Evolutionary conservation across 2,797 vertebrate genomes (phyloP).

Genomic region (Chrysocyon brachyurus): DNA sequence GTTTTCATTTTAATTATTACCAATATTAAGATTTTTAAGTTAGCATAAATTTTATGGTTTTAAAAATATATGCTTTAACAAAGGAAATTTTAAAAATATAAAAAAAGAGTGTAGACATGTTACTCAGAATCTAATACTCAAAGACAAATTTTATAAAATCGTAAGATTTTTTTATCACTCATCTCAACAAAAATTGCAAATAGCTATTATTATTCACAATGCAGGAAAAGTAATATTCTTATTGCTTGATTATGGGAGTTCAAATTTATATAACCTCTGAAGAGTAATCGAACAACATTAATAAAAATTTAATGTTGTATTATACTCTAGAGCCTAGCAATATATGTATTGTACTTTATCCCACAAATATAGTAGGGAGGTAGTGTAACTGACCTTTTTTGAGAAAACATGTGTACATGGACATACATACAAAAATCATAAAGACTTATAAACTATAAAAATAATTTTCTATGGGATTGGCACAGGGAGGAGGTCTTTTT

Average conservation of each 20-base stretch:
- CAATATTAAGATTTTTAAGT: not conserved
- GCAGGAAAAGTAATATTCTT: constrained; percentile 2
- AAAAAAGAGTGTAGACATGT: not conserved
- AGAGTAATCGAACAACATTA: not conserved
- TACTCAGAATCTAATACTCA: not conserved
- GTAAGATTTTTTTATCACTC: not conserved
- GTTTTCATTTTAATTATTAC: constrained; percentile 14
- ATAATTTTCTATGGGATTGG: not conserved
- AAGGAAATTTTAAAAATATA: not conserved
- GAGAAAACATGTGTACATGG: not conserved
- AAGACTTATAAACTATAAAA: not conserved
- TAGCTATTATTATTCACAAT: not conserved
- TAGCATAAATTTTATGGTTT: constrained; percentile 6
- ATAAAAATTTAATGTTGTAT: not conserved
- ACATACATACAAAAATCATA: not conserved
- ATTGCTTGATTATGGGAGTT: not conserved
- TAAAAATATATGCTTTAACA: not conserved
- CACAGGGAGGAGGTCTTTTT: not conserved
- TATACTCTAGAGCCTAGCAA: not conserved
- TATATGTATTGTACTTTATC: not conserved
- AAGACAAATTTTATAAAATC: not conserved
- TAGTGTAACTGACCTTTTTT: not conserved
- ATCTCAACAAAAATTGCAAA: not conserved
- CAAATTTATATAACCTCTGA: not conserved
- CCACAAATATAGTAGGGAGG: not conserved